A percentile compares a stretch with the other conserved stretches of the same genome.
These are phyloP conservation scores for Apostichopus japonicus DNA, from an alignment of 35 echinoderm and acorn worm genomes.

Conservation along the genomic window DNA sequence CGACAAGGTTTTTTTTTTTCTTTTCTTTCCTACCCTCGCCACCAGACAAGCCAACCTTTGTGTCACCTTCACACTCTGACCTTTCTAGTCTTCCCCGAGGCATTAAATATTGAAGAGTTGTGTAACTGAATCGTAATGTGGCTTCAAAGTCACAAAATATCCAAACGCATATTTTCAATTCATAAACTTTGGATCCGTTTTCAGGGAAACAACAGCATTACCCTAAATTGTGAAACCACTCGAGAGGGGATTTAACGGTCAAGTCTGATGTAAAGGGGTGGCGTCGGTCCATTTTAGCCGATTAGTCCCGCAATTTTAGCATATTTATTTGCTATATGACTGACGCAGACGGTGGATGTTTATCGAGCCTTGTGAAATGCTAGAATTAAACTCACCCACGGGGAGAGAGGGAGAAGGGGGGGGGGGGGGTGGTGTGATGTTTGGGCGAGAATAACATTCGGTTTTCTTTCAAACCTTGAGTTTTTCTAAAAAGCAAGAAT, in stretches of 20 bases:
- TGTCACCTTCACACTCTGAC: constrained; percentile 15
- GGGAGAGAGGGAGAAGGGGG: background rate
- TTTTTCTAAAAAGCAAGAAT: no score
- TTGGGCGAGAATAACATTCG: background rate
- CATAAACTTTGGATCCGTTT: background rate
- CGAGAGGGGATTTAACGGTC: background rate
- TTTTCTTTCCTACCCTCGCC: background rate
- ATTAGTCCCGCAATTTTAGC: background rate
- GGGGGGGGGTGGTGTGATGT: background rate
- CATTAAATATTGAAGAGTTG: background rate
- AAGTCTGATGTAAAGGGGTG: background rate
- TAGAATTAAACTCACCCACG: no score
- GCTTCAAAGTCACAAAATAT: constrained; percentile 17
- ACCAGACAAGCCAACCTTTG: background rate
- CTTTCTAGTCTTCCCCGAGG: background rate
- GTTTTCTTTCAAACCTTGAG: no score
- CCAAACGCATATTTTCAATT: background rate
- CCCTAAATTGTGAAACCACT: background rate
- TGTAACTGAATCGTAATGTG: constrained; percentile 20
- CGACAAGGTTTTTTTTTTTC: background rate
- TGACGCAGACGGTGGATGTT: no score
- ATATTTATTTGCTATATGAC: no score
- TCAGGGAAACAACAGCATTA: background rate
- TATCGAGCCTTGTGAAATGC: no score
- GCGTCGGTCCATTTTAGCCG: background rate